Evolutionary conservation across 2,797 vertebrate genomes (phyloP).

Genomic region (Amazona finschi): DNA sequence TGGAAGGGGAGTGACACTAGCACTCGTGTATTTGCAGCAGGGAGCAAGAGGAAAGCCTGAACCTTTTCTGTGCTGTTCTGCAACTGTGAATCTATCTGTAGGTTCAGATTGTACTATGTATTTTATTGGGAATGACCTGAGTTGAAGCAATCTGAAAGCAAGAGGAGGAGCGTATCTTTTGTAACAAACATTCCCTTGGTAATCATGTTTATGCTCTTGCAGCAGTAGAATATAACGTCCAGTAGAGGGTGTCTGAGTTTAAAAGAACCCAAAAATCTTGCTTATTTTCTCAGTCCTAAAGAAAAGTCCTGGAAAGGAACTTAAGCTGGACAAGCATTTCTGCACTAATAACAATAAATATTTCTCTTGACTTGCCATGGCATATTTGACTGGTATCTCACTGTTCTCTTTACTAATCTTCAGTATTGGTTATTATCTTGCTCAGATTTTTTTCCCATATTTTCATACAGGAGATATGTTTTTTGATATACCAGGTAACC

Average conservation of each 20-base stretch:
- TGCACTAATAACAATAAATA: slow-evolving; percentile 32
- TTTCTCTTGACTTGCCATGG: not conserved
- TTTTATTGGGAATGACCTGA: not conserved
- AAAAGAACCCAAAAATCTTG: not conserved
- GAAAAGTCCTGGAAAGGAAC: not conserved
- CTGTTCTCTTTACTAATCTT: not conserved
- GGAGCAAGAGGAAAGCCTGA: not conserved
- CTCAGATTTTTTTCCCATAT: not conserved
- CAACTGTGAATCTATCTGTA: not conserved
- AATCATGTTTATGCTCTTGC: not conserved
- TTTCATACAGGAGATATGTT: not conserved
- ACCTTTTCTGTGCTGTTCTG: not conserved
- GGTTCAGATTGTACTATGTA: not conserved
- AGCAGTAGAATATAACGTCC: not conserved
- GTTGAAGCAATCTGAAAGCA: not conserved
- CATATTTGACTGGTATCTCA: not conserved
- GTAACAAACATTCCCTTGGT: not conserved
- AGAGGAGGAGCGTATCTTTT: not conserved
- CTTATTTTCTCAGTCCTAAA: not conserved
- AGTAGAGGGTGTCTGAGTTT: not conserved
- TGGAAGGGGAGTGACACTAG: not conserved
- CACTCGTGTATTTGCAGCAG: not conserved
- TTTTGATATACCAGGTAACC: not conserved
- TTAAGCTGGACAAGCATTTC: not conserved
- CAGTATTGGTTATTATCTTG: not conserved